A percentile compares a stretch with the other conserved stretches of the same genome.
Evolutionary conservation across 2,113 vertebrate species (phyloP).

Genomic region (Sula dactylatra): DNA sequence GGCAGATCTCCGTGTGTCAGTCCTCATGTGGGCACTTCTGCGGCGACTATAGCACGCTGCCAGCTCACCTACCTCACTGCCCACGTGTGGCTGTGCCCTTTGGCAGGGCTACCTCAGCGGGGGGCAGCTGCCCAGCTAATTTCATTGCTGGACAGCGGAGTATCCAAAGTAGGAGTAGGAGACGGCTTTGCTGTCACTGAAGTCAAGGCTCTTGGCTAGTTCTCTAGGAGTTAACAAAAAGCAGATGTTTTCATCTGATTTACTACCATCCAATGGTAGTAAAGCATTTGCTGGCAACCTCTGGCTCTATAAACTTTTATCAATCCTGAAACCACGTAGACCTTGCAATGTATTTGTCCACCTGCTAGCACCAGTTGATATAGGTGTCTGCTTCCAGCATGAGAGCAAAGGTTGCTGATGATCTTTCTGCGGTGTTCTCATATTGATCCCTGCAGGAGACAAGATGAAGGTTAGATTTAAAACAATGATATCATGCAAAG

Average conservation of each 20-base stretch:
- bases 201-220: background rate
- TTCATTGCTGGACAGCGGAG: accelerated
- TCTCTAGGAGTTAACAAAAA: background rate
- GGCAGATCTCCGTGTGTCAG: background rate
- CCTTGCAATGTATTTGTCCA: background rate
- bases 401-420: background rate
- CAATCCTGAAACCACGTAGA: background rate
- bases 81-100: background rate
- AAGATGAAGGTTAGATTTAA: background rate
- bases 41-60: accelerated
- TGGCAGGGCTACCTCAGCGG: background rate
- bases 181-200: background rate
- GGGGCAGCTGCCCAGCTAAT: background rate
- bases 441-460: background rate
- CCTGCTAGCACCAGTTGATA: background rate
- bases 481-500: background rate
- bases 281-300: background rate
- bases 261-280: background rate
- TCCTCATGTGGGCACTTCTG: background rate
- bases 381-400: background rate
- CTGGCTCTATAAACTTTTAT: slow-evolving; percentile 13
- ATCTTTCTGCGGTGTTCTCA: background rate
- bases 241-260: background rate
- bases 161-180: accelerated
- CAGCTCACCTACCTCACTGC: accelerated